Base-by-base conservation (phyloP, 2,797 vertebrate species). In the Thunnus albacares region DNA sequence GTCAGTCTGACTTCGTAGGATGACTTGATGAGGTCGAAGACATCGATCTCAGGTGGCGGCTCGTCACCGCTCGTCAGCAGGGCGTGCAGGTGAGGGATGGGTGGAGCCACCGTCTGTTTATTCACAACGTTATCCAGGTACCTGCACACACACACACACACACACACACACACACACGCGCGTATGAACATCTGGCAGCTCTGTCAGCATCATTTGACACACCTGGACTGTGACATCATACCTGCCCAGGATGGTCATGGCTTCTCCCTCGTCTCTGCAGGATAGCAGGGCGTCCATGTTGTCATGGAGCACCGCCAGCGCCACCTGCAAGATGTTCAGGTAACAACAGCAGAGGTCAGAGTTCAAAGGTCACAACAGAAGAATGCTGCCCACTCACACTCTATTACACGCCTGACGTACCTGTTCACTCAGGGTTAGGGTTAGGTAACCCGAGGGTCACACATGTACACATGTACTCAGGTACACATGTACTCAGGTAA, bases 201-300 rank as follows among this genome's bases (percentile, higher is more conserved):
- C 4, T 20, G 17, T 51, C 18, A 51, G 47, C 6, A 20, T 20
- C 47, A 20, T 51, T 18, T 51, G 18, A 20, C 18, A 7, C 47
- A 20, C 38, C 30, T 45, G 6, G 8, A 43, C 22, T 28, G 51
- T 63, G 62, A 57, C 5, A 22, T 57, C 80, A 5, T 91, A 99
- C 98, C 98, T 96, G 90, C 98, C 98, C 88, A 99, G 95, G 87
- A 98, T 94, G 75, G 98, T 99, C 98, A 99, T 99, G 89, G 98
- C 98, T 88, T 99, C 98, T 63, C 98, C 98, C 86, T 99, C 98
- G 0, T 99, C 98, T 1, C 73, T 95, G 89, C 97, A 98, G 90
- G 92, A 92, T 72, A 99, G 90, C 63, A 99, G 91, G 45, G 96
- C 94, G 0, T 97, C 96, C 96, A 97, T 93, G 94, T 99, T 99